These are phyloP conservation scores for Drosophila testacea DNA, from an alignment of 2,888 invertebrate genomes.

Conservation along the genomic window DNA sequence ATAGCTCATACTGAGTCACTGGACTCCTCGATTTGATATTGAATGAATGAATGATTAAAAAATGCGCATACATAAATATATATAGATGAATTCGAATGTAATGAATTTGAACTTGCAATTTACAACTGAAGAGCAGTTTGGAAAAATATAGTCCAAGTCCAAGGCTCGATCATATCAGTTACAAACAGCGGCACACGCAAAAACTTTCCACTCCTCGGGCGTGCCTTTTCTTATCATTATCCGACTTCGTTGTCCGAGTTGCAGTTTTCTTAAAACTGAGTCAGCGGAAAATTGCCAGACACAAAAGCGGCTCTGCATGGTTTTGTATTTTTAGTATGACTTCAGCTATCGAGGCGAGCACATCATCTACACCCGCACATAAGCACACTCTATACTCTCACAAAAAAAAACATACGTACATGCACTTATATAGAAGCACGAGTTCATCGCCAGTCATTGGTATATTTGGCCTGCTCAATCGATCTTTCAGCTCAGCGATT, in stretches of 20 bases:
- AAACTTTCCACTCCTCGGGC: constrained; percentile 50
- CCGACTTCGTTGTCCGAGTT: constrained; percentile 39
- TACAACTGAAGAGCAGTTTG: constrained; percentile 7
- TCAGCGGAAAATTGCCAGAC: constrained; percentile 63
- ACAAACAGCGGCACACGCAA: constrained; percentile 36
- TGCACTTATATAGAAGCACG: neutral
- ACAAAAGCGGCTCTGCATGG: constrained; percentile 48
- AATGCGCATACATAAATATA: constrained; percentile 14
- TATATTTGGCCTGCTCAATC: constrained; percentile 12
- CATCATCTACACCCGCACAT: constrained; percentile 20
- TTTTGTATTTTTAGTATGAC: constrained; percentile 53
- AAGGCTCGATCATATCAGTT: constrained; percentile 48
- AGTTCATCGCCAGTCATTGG: constrained; percentile 7
- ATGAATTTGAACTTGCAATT: constrained; percentile 25
- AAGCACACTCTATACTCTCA: neutral
- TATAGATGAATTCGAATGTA: constrained; percentile 3
- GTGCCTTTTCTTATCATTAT: constrained; percentile 51
- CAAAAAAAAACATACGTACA: neutral
- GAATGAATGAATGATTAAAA: constrained; percentile 35
- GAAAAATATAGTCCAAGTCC: constrained; percentile 41
- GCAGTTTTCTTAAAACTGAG: constrained; percentile 39
- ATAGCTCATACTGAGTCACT: constrained; percentile 48
- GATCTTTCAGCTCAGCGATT: constrained; percentile 52
- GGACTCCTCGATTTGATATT: constrained; percentile 59
- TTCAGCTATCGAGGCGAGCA: constrained; percentile 44